phyloP scores from a whole-genome alignment of 2,113 vertebrate genomes.

The Cromileptes altivelis region DNA sequence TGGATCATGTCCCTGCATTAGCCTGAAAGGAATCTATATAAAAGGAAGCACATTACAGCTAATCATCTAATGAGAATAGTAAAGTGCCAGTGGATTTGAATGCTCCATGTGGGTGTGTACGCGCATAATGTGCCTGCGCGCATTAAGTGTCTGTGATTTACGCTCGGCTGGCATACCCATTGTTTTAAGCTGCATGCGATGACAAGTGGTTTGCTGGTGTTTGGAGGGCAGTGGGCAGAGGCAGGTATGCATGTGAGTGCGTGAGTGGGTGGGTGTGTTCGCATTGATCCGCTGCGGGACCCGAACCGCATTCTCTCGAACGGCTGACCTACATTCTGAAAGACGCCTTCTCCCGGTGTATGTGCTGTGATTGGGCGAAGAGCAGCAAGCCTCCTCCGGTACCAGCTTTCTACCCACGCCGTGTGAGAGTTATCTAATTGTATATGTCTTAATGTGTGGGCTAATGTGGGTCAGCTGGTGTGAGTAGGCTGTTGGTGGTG shows the following conservation, averaged over 20 bases:
- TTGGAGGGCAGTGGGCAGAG: conserved; percentile 8
- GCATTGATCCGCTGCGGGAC: conserved; percentile 75
- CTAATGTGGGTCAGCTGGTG: conserved; percentile 35
- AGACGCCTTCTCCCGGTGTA: conserved; percentile 38
- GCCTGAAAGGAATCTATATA: background rate
- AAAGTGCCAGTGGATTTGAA: conserved; percentile 34
- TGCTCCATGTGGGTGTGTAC: conserved; percentile 24
- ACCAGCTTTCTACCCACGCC: conserved; percentile 46
- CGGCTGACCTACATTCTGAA: conserved; percentile 79
- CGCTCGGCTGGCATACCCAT: conserved; percentile 28
- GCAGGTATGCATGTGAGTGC: conserved; percentile 40
- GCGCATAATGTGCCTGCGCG: conserved; percentile 3
- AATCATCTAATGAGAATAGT: conserved; percentile 9
- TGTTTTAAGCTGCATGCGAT: conserved; percentile 53
- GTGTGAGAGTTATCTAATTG: conserved; percentile 40
- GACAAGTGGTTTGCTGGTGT: conserved; percentile 54
- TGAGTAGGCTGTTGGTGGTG: background rate
- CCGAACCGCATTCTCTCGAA: conserved; percentile 56
- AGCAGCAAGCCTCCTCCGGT: conserved; percentile 54
- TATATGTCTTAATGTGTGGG: conserved; percentile 38
- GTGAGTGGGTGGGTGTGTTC: conserved; percentile 70
- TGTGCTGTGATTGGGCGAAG: conserved; percentile 65
- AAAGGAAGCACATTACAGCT: background rate
- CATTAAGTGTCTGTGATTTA: conserved; percentile 31
- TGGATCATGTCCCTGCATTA: background rate